Conservation (phyloP, 2,888 invertebrate genomes). For the Aquatica leii region DNA sequence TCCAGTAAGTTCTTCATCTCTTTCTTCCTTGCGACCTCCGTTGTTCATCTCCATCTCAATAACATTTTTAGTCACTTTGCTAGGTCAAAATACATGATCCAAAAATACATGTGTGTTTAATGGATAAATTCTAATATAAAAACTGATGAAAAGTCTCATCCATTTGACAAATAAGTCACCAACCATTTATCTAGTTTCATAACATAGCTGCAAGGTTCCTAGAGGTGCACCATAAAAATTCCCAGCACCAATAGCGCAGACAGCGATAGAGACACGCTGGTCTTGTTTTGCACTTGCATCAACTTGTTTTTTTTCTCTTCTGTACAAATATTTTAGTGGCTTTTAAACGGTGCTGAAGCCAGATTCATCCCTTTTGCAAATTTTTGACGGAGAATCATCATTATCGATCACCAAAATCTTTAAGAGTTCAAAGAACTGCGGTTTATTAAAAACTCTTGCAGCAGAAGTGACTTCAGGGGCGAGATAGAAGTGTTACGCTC, state of each 20-base stretch:
- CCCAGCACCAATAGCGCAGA: slow-evolving; percentile 49
- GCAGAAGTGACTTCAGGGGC: too few relatives aligned
- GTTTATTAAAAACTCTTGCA: too few relatives aligned
- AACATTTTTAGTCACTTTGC: neutral
- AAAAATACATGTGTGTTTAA: slow-evolving; percentile 21
- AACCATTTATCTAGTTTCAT: slow-evolving; percentile 8
- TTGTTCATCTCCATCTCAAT: neutral
- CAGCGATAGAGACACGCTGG: slow-evolving; percentile 51
- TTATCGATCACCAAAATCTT: too few relatives aligned
- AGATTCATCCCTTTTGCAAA: too few relatives aligned
- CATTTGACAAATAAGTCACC: too few relatives aligned
- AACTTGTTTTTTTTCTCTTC: slow-evolving; percentile 57
- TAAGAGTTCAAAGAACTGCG: too few relatives aligned
- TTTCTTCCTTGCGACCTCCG: neutral
- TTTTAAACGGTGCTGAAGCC: slow-evolving; percentile 30
- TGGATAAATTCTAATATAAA: slow-evolving; percentile 20
- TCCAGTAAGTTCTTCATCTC: too few relatives aligned
- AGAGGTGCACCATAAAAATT: too few relatives aligned
- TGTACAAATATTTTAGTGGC: slow-evolving; percentile 18
- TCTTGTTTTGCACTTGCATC: slow-evolving; percentile 55
- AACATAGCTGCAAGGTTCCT: too few relatives aligned
- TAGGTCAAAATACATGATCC: too few relatives aligned
- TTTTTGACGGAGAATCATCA: too few relatives aligned
- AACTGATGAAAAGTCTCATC: too few relatives aligned
- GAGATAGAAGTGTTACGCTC: neutral